A percentile compares a stretch with the other conserved stretches of the same genome.
These are phyloP conservation scores for Callocephalon fimbriatum DNA, from an alignment of 2,113 vertebrate genomes.

Conservation along the genomic window DNA sequence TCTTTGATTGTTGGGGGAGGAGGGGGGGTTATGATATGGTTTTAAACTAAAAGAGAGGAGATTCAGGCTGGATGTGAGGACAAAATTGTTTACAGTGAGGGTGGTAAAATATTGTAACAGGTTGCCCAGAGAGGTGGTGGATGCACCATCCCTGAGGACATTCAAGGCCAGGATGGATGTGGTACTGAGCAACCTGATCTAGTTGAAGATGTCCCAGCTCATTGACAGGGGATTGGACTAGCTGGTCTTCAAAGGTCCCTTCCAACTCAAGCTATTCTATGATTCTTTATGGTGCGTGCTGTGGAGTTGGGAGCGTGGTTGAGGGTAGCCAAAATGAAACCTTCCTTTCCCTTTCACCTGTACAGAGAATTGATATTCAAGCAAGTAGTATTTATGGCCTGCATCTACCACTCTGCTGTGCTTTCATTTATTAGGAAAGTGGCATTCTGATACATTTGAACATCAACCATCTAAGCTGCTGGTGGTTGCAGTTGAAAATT, in stretches of 20 bases:
- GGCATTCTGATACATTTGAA: not conserved
- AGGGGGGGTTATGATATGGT: not conserved
- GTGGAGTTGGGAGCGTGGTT: not conserved
- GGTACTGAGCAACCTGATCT: not conserved
- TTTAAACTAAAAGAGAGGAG: not conserved
- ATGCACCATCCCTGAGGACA: not conserved
- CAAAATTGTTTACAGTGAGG: not conserved
- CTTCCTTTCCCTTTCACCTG: not conserved
- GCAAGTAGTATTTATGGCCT: not conserved
- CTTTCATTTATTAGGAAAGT: not conserved
- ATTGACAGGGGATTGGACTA: not conserved
- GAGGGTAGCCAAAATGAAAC: not conserved
- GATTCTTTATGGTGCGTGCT: not conserved
- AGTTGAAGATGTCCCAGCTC: not conserved
- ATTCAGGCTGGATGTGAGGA: not conserved
- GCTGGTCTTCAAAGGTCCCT: not conserved
- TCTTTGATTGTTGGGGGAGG: not conserved
- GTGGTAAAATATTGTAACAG: not conserved
- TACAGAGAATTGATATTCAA: not conserved
- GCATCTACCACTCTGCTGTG: not conserved
- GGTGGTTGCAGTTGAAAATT: not conserved
- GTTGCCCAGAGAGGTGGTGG: not conserved
- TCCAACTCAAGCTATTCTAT: not conserved
- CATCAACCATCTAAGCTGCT: not conserved
- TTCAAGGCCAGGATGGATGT: not conserved